phyloP scores from a whole-genome alignment of 2,113 vertebrate species.

The Gallinago media region DNA sequence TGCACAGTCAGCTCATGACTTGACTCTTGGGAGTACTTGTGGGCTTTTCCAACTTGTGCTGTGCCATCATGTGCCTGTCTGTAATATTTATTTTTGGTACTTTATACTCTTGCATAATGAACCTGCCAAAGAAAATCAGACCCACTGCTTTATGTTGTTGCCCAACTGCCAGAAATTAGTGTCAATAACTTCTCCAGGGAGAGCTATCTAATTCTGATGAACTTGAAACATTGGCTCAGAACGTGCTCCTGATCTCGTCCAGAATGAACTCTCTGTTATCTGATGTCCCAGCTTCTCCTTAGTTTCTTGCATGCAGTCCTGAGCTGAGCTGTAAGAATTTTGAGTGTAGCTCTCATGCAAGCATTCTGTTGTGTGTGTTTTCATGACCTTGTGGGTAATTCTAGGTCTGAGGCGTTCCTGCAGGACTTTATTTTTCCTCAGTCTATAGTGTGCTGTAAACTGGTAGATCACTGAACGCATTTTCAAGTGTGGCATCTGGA shows the following conservation, averaged over 20 bases:
- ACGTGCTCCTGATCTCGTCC: background rate
- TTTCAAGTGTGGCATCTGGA: constrained; percentile 15
- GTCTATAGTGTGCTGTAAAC: background rate
- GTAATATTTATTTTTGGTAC: constrained; percentile 5
- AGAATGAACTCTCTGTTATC: background rate
- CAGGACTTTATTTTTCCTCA: background rate
- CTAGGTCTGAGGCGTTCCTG: background rate
- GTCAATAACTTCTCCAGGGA: background rate
- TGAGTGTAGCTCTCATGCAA: background rate
- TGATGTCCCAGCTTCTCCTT: background rate
- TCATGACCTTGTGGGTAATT: background rate
- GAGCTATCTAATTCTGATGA: background rate
- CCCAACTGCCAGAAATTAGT: background rate
- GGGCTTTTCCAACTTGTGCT: background rate
- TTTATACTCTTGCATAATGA: background rate
- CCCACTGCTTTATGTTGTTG: background rate
- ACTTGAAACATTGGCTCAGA: background rate
- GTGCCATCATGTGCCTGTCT: background rate
- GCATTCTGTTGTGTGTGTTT: background rate
- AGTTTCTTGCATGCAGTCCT: background rate
- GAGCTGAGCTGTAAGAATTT: background rate
- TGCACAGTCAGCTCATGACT: background rate
- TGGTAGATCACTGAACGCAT: background rate
- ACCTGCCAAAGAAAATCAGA: constrained; percentile 16
- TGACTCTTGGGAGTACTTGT: background rate